Conservation (phyloP, 2,113 vertebrate species). For the western clawed frog (Xenopus tropicalis) region UCB_Xtro_10.0 CM004448.2:66134501-66135000, state of each 20-base stretch:
- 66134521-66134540: too few relatives aligned
- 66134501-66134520: too few relatives aligned
- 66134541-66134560: background rate
- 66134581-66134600: slow-evolving; percentile 10
- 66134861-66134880: background rate
- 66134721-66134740: slow-evolving; percentile 6
- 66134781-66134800: background rate
- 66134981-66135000: background rate
- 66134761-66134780: background rate
- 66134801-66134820: background rate
- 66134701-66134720: slow-evolving; percentile 4
- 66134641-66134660: background rate
- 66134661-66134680: slow-evolving; percentile 2
- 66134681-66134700: slow-evolving; percentile 23
- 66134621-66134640: slow-evolving; percentile 10
- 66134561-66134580: background rate
- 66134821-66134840: background rate
- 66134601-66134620: background rate
- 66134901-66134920: background rate
- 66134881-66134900: background rate
- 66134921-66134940: background rate
- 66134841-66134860: background rate
- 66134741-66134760: background rate
- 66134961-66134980: background rate
- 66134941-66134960: too few relatives aligned